Conservation (phyloP, 1,140 invertebrate species). For the Oscheius sp. region DNA sequence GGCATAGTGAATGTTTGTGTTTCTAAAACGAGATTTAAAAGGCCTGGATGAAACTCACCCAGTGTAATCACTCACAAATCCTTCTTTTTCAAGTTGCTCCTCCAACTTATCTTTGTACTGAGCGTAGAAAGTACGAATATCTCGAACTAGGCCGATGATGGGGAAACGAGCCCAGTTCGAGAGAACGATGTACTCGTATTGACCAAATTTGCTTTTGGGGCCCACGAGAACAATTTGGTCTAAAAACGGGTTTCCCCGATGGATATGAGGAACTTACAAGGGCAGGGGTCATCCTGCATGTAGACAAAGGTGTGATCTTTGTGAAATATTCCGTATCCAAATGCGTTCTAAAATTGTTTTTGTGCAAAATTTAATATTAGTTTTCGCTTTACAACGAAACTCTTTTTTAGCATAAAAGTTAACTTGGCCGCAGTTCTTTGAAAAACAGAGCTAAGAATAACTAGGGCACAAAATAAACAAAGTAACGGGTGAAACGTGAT, state of each 20-base stretch:
- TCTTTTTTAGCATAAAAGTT: no score
- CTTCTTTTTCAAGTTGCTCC: constrained; percentile 24
- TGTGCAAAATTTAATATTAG: no score
- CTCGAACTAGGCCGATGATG: constrained; percentile 31
- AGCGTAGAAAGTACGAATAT: constrained; percentile 23
- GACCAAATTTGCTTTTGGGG: constrained; percentile 9
- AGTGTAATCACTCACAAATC: constrained; percentile 26
- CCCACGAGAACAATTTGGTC: constrained; percentile 31
- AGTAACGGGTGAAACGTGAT: no score
- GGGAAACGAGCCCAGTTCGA: constrained; percentile 34
- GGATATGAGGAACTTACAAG: constrained; percentile 18
- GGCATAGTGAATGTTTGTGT: constrained; percentile 26
- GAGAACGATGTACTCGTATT: constrained; percentile 31
- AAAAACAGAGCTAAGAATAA: no score
- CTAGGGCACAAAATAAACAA: no score
- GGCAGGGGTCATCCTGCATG: constrained; percentile 37
- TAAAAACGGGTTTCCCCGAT: neutral
- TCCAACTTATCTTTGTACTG: constrained; percentile 33
- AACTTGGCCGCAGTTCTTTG: no score
- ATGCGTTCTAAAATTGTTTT: constrained; percentile 10
- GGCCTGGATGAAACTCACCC: constrained; percentile 1
- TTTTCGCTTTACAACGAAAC: no score
- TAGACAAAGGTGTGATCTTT: constrained; percentile 26
- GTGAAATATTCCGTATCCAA: constrained; percentile 33
- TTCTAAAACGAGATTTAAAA: constrained; percentile 11